These are phyloP conservation scores for Stenolophus ochropezus DNA, from an alignment of 2,888 invertebrate genomes.

Conservation along the genomic window DNA sequence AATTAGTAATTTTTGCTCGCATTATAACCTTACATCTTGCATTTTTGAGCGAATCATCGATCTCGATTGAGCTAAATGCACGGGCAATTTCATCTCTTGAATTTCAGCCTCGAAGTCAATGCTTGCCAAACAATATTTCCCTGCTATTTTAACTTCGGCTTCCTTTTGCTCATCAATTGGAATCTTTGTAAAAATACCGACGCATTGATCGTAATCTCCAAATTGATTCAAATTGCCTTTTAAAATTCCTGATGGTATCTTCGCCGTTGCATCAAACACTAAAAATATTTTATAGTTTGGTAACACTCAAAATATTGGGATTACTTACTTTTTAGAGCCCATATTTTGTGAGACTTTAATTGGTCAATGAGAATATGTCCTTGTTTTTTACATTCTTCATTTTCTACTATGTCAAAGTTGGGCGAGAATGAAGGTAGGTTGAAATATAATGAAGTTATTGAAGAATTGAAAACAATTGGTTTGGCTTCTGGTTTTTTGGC, in stretches of 20 bases:
- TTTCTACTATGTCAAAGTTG: constrained; percentile 79
- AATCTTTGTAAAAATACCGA: constrained; percentile 76
- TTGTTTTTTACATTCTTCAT: constrained; percentile 81
- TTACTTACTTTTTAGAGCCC: constrained; percentile 83
- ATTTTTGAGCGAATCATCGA: constrained; percentile 79
- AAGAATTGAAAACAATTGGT: constrained; percentile 65
- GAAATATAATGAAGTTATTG: constrained; percentile 73
- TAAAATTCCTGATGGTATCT: constrained; percentile 80
- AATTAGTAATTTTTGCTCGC: not conserved
- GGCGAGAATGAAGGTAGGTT: constrained; percentile 80
- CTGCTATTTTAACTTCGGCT: constrained; percentile 78
- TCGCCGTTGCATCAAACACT: constrained; percentile 85
- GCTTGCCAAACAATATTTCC: constrained; percentile 82
- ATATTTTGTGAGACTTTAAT: constrained; percentile 80
- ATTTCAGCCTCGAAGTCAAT: constrained; percentile 79
- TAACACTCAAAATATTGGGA: not conserved
- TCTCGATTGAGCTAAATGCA: constrained; percentile 80
- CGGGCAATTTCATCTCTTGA: constrained; percentile 77
- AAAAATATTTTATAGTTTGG: too few relatives aligned
- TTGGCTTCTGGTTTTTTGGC: constrained; percentile 62
- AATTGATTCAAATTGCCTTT: constrained; percentile 83
- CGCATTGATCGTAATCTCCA: constrained; percentile 83
- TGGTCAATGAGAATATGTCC: constrained; percentile 82
- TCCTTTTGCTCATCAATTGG: constrained; percentile 77
- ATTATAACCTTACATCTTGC: constrained; percentile 75